Percentiles rank a stretch among this genome's conserved stretches.
Conservation (phyloP, 1,140 invertebrate genomes). For the Sitophilus oryzae region DNA sequence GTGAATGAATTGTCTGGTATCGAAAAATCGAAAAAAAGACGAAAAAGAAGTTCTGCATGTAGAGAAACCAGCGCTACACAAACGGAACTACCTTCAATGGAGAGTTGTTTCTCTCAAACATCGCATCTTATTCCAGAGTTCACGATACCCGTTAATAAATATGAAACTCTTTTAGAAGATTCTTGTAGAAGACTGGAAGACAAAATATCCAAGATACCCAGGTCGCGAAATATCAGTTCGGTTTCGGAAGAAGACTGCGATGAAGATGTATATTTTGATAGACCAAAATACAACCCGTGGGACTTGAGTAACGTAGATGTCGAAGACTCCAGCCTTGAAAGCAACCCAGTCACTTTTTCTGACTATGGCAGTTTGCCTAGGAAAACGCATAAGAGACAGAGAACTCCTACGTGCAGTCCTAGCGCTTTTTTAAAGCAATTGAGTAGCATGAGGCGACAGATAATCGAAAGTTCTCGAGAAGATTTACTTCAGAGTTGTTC, state of each 20-base stretch:
- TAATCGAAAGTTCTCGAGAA: constrained; percentile 38
- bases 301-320: constrained; percentile 19
- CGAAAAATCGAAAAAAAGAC: constrained; percentile 9
- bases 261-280: constrained; percentile 8
- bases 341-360: constrained; percentile 36
- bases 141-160: constrained; percentile 34
- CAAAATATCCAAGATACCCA: constrained; percentile 21
- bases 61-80: constrained; percentile 18
- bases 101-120: constrained; percentile 18
- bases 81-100: constrained; percentile 14
- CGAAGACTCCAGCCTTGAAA: constrained; percentile 39
- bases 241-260: constrained; percentile 22
- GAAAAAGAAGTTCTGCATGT: not conserved
- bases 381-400: constrained; percentile 21
- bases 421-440: constrained; percentile 40
- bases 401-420: constrained; percentile 33
- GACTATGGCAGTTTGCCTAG: constrained; percentile 43
- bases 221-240: constrained; percentile 6
- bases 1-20: constrained; percentile 28
- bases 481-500: constrained; percentile 18
- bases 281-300: constrained; percentile 21
- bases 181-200: constrained; percentile 38
- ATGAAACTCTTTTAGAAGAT: constrained; percentile 35
- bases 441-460: constrained; percentile 37
- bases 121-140: constrained; percentile 4